Evolutionary conservation across 2,888 invertebrate genomes (phyloP), one percentile per base, ranked within the genome.

Genomic region (Cosmia trapezina): DNA sequence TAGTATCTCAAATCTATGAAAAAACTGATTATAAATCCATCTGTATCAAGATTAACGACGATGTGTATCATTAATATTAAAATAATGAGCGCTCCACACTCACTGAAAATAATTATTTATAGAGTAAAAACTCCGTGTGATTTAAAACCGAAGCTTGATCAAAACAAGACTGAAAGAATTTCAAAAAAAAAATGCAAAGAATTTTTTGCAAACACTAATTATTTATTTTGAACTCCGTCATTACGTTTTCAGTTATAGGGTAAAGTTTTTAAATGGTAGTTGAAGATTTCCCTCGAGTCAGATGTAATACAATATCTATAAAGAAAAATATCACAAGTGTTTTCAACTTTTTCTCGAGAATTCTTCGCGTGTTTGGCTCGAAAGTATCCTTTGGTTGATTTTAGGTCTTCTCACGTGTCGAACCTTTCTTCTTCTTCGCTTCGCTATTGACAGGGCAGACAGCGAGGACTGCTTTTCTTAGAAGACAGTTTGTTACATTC

Each of bases 201-300:
- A 28, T 61, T 47, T 69, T 78, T 63, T 41, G 33, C 49, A 70
- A 70, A 78, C 49, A 63, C 60, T 82, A 80, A 85, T 85, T 85
- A 86, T 87, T 88, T 78, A 80, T 83, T 80, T 63, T 60, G 59
- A 80, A 80, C 73, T 83, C 82, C 85, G 62, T 82, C 83, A 81
- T 84, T 66, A 83, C 33, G 22, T 73, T 67, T 66, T 72, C 59
- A 65, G 56, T 70, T 64, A 83, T 43, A 60, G 57, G 28, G 6
- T 37, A 73, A 80, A 80, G 78, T 81, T 81, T 70, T 57, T 66
- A 65, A 81, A 78, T 68, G 61, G 22, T 70, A 75, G 65, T 65
- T 75, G 54, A 69, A 82, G 75, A 81, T 81, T 80, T 82, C 75
- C 70, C 80, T 47, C n/a, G 59, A 63, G 74, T 19, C 11, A 65